Conservation (phyloP, 2,888 invertebrate genomes). For the Lycophotia porphyrea region DNA sequence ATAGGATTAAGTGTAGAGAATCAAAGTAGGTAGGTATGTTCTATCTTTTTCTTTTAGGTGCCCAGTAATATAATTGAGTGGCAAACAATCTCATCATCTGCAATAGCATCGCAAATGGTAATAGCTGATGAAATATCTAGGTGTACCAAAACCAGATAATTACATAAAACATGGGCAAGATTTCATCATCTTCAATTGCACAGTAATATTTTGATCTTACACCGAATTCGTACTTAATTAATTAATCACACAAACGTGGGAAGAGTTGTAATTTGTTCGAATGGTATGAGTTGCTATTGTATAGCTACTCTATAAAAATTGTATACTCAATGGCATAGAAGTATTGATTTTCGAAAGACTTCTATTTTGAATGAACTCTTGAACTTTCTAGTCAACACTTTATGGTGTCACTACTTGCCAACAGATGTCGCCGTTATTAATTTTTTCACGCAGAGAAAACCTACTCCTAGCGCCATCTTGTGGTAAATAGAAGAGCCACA, state of each 20-base stretch:
- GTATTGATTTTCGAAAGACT: background rate
- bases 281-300: background rate
- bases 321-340: background rate
- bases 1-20: too few species aligned
- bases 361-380: conserved; percentile 1
- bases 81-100: background rate
- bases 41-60: background rate
- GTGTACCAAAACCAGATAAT: background rate
- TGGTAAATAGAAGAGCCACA: background rate
- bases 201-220: conserved; percentile 17
- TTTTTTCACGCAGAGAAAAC: fast-evolving
- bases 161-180: conserved; percentile 2
- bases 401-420: conserved; percentile 55
- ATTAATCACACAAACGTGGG: background rate
- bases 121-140: conserved; percentile 6
- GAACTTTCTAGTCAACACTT: conserved; percentile 43
- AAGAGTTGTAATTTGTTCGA: background rate
- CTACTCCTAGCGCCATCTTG: conserved; percentile 17
- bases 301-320: background rate
- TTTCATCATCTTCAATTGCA: conserved; percentile 50
- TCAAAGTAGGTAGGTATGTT: background rate
- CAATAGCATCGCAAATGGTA: background rate
- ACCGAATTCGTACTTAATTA: background rate
- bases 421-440: conserved; percentile 70
- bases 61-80: background rate